phyloP scores from a whole-genome alignment of 2,888 invertebrate species.

The Cephus sareptanus region DNA sequence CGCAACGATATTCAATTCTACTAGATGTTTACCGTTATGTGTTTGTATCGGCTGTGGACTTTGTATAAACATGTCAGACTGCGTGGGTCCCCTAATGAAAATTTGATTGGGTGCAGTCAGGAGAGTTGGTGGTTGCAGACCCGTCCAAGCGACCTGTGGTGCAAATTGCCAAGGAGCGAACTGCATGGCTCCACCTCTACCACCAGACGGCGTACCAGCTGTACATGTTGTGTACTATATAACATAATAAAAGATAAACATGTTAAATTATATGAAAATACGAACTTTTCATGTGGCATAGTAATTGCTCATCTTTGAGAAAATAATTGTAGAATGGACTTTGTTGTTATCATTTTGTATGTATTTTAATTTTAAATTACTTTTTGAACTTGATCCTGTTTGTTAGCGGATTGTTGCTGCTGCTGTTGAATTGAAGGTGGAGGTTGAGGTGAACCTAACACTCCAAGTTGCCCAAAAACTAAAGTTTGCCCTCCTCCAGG shows the following conservation, averaged over 20 bases:
- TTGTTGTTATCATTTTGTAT: neutral
- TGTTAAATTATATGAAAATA: constrained; percentile 7
- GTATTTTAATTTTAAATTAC: constrained; percentile 30
- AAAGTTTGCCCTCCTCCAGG: constrained; percentile 74
- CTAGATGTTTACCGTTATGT: constrained; percentile 70
- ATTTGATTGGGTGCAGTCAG: constrained; percentile 81
- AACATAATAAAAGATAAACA: constrained; percentile 43
- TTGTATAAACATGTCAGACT: constrained; percentile 89
- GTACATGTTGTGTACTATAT: constrained; percentile 66
- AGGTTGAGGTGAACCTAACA: constrained; percentile 73
- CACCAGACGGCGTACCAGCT: constrained; percentile 57
- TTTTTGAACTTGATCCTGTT: constrained; percentile 63
- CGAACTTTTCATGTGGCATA: neutral
- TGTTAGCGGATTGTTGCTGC: constrained; percentile 56
- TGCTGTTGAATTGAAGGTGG: constrained; percentile 56
- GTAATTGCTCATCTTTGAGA: neutral
- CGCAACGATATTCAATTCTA: neutral
- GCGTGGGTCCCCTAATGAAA: constrained; percentile 80
- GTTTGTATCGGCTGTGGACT: constrained; percentile 78
- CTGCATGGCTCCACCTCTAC: constrained; percentile 72
- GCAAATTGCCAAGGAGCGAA: constrained; percentile 82
- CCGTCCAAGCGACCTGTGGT: constrained; percentile 82
- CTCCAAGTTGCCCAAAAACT: constrained; percentile 79
- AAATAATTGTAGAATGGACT: constrained; percentile 4
- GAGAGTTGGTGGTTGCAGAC: constrained; percentile 76